Evolutionary conservation across 2,888 invertebrate species (phyloP).

Genomic region (Ypsolopha scabrella): DNA sequence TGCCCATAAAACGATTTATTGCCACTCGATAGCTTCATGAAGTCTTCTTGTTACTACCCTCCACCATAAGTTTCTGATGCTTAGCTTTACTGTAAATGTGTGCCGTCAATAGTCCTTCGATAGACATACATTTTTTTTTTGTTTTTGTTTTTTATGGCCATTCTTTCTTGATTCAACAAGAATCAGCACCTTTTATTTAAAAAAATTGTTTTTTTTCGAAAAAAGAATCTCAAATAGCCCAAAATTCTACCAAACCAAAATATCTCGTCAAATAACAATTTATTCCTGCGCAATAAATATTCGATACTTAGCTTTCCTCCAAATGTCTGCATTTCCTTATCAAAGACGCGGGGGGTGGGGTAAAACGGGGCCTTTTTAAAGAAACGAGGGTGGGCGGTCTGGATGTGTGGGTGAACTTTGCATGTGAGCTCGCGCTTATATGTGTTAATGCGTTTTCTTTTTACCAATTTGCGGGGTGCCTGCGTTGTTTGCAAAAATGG

Average conservation of each 20-base stretch:
- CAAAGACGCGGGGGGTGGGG: slow-evolving; percentile 47
- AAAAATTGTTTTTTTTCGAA: too few relatives aligned
- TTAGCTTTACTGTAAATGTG: slow-evolving; percentile 28
- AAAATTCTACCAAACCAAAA: too few relatives aligned
- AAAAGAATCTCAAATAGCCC: too few relatives aligned
- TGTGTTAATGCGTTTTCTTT: slow-evolving; percentile 72
- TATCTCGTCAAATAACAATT: too few relatives aligned
- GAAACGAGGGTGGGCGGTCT: slow-evolving; percentile 27
- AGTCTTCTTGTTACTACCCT: too few relatives aligned
- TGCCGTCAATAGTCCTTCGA: too few relatives aligned
- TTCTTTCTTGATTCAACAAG: too few relatives aligned
- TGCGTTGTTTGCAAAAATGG: slow-evolving; percentile 9
- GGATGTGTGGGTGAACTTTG: slow-evolving; percentile 31
- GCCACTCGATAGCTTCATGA: background rate
- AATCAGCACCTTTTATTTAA: too few relatives aligned
- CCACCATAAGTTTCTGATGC: too few relatives aligned
- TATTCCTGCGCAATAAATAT: slow-evolving; percentile 42
- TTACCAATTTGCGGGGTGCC: slow-evolving; percentile 65
- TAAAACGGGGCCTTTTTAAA: slow-evolving; percentile 40
- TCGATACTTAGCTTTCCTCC: slow-evolving; percentile 65
- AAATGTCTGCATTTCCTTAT: slow-evolving; percentile 71
- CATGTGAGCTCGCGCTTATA: slow-evolving; percentile 63
- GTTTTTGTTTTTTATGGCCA: too few relatives aligned
- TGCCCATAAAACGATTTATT: background rate
- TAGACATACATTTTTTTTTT: too few relatives aligned